phyloP scores from a whole-genome alignment of 2,888 invertebrate species.

The Xiphydria camelus region DNA sequence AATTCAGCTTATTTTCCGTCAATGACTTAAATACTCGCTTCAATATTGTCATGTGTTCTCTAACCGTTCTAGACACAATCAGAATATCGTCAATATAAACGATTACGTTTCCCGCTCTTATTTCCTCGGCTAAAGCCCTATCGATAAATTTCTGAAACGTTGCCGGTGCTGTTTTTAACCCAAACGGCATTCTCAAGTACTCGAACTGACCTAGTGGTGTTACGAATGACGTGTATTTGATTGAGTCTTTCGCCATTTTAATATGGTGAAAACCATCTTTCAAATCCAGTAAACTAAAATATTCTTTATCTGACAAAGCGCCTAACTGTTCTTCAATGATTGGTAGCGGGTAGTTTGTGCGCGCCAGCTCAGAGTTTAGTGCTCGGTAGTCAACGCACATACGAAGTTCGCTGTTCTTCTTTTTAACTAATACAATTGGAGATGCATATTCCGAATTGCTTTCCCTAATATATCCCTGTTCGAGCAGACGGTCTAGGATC shows the following conservation, averaged over 20 bases:
- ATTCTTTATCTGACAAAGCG: slow-evolving; percentile 22
- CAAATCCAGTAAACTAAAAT: neutral
- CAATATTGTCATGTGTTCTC: neutral
- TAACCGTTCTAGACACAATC: neutral
- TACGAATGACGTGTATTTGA: neutral
- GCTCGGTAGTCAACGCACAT: slow-evolving; percentile 14
- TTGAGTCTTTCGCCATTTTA: neutral
- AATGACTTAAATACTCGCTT: slow-evolving; percentile 7
- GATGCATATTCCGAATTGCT: slow-evolving; percentile 19
- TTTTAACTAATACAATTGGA: slow-evolving; percentile 15
- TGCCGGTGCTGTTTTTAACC: slow-evolving; percentile 2
- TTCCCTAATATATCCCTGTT: slow-evolving; percentile 16
- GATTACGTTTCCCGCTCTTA: neutral
- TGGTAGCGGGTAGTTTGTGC: slow-evolving; percentile 20
- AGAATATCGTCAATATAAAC: slow-evolving; percentile 1
- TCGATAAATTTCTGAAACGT: neutral
- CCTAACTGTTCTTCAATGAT: slow-evolving; percentile 17
- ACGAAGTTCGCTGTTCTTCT: slow-evolving; percentile 12
- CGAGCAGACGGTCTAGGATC: slow-evolving; percentile 13
- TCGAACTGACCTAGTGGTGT: neutral
- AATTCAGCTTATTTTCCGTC: slow-evolving; percentile 19
- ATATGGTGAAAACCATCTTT: neutral
- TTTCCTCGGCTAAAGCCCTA: neutral
- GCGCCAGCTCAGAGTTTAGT: slow-evolving; percentile 7
- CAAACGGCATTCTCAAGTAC: slow-evolving; percentile 1